Evolutionary conservation across 2,797 vertebrate genomes (phyloP).

Genomic region (Macropodus opercularis): DNA sequence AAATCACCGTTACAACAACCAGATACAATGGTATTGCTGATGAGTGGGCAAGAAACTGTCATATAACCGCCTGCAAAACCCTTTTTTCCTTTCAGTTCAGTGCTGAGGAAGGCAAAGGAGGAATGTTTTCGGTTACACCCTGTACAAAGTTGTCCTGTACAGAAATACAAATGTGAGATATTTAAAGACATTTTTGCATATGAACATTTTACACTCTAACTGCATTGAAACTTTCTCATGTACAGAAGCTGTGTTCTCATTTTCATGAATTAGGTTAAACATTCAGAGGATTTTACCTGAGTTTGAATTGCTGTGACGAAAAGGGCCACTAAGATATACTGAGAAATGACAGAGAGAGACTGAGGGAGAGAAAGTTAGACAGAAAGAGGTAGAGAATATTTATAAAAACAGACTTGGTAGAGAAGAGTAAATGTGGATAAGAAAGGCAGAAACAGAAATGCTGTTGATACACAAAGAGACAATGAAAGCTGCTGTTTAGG

Average conservation of each 20-base stretch:
- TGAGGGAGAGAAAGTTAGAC: constrained; percentile 45
- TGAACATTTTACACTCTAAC: constrained; percentile 94
- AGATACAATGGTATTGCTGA: constrained; percentile 92
- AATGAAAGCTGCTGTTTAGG: constrained; percentile 87
- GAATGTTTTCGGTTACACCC: constrained; percentile 90
- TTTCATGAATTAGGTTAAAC: constrained; percentile 95
- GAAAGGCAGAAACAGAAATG: constrained; percentile 52
- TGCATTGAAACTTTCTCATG: constrained; percentile 87
- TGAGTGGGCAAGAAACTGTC: constrained; percentile 75
- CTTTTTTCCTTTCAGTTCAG: constrained; percentile 80
- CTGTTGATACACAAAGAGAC: constrained; percentile 51
- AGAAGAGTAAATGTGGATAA: constrained; percentile 33
- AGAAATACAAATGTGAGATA: constrained; percentile 90
- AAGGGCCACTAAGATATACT: constrained; percentile 88
- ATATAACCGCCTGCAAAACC: constrained; percentile 80
- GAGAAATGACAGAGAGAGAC: constrained; percentile 44
- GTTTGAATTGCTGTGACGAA: constrained; percentile 95
- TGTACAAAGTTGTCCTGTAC: constrained; percentile 91
- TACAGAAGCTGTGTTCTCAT: constrained; percentile 89
- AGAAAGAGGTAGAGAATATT: constrained; percentile 66
- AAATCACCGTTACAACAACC: constrained; percentile 88
- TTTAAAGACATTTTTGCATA: constrained; percentile 96
- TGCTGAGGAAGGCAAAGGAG: constrained; percentile 91
- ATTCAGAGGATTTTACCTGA: constrained; percentile 99
- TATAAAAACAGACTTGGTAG: constrained; percentile 47